Base-by-base conservation (phyloP, 2,113 vertebrate genomes). In the Epinephelus fuscoguttatus region DNA sequence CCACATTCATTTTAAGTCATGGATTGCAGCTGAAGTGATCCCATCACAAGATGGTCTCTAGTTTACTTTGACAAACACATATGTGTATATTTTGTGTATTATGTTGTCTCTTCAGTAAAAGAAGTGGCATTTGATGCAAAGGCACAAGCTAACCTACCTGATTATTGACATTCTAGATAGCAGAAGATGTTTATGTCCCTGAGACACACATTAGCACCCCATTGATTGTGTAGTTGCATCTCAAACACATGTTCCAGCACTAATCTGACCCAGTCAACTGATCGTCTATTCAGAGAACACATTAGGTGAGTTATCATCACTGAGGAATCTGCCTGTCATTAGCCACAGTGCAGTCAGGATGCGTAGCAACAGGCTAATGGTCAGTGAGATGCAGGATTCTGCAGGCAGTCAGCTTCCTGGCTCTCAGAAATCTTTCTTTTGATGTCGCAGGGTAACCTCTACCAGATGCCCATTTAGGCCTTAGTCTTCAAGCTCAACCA, bases 361-460 rank as follows among this genome's bases (percentile, higher is more conserved):
- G 18, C 56, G 4, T 61, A 63, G 45, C 59, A 75, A 14, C 21
- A 27, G 25, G 86, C 86, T 85, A 90, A 84, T 81, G 82, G 77
- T 85, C 23, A 52, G 53, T 78, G 62, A 84, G 89, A 89, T 84
- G 71, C 76, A 53, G 62, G 52, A 86, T 84, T 68, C 82, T 55
- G 80, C 71, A 57, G 86, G 77, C 78, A 83, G 85, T 89, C 72
- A 45, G 75, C 75, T 67, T 53, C 42, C 61, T 33, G 52, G 59
- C 33, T 64, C 75, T 90, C 57, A 89, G 70, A 83, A 85, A 78
- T 90, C 66, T 59, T 55, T 37, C 69, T 81, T 95, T 94, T 94
- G 93, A 95, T 93, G 91, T 92, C 33, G 71, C 78, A 63, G 59
- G 33, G 72, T 92, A 95, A 95, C 75, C 78, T 92, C 81, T 89